Percentiles rank a stretch among this genome's conserved stretches.
Evolutionary conservation across 1,140 invertebrate genomes (phyloP).

Genomic region (Diorhabda sublineata): DNA sequence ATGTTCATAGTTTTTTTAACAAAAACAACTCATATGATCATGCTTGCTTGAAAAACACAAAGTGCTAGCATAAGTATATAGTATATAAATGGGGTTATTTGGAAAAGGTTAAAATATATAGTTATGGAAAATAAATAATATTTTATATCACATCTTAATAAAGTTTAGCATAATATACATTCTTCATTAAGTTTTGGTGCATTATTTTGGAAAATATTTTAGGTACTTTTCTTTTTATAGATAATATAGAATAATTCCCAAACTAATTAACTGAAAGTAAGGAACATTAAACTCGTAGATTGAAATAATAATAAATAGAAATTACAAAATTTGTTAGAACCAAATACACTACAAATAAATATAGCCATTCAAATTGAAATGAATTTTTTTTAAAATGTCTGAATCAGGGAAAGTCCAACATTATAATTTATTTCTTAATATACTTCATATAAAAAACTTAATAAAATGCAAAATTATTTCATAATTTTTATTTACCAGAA

Average conservation of each 20-base stretch:
- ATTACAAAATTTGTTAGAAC: too few relatives aligned
- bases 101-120: too few relatives aligned
- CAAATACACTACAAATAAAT: too few relatives aligned
- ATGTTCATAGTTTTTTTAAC: not conserved
- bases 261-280: not conserved
- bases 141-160: not conserved
- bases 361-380: too few relatives aligned
- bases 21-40: not conserved
- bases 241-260: not conserved
- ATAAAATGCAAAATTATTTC: too few relatives aligned
- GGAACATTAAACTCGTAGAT: not conserved
- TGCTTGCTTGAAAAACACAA: not conserved
- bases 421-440: too few relatives aligned
- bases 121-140: too few relatives aligned
- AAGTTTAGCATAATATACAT: not conserved
- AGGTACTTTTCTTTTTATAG: not conserved
- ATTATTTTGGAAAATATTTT: not conserved
- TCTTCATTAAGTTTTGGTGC: not conserved
- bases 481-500: too few relatives aligned
- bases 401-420: too few relatives aligned
- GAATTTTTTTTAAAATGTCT: too few relatives aligned
- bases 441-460: too few relatives aligned
- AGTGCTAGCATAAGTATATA: too few relatives aligned
- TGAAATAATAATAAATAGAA: not conserved
- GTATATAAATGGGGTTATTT: not conserved